Evolutionary conservation across 1,140 invertebrate genomes (phyloP).

Genomic region (Drosophila chauvacae): DNA sequence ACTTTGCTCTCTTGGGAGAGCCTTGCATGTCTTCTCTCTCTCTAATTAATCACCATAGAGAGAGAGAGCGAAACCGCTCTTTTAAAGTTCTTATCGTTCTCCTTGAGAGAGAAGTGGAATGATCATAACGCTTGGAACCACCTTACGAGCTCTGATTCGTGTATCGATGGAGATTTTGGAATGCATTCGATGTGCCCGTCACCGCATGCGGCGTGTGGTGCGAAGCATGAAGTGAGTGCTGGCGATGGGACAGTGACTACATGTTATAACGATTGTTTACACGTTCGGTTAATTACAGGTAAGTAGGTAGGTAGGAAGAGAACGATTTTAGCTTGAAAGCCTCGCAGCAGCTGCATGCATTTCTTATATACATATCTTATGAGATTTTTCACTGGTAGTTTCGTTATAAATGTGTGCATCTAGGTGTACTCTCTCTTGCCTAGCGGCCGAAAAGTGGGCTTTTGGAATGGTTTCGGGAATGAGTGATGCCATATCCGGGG

Average conservation of each 20-base stretch:
- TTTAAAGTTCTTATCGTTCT: neutral
- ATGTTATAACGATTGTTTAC: constrained; percentile 22
- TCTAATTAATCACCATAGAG: too few relatives aligned
- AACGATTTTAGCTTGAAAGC: constrained; percentile 39
- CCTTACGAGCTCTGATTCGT: neutral
- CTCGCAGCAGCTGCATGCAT: constrained; percentile 64
- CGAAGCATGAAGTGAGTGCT: constrained; percentile 19
- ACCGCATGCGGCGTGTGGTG: constrained; percentile 25
- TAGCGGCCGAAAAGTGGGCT: neutral
- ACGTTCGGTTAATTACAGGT: constrained; percentile 36
- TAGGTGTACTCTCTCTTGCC: neutral
- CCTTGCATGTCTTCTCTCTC: neutral
- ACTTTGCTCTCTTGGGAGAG: neutral
- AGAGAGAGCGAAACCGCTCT: neutral
- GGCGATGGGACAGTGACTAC: constrained; percentile 11
- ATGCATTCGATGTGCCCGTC: constrained; percentile 24
- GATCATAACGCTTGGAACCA: neutral
- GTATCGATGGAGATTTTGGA: constrained; percentile 16
- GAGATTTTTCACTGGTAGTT: constrained; percentile 43
- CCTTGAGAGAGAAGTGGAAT: neutral
- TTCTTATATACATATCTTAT: constrained; percentile 32
- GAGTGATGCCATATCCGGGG: neutral
- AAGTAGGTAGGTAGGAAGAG: constrained; percentile 2
- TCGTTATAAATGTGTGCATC: neutral
- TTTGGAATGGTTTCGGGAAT: constrained; percentile 8